Base-by-base conservation (phyloP, 2,888 invertebrate genomes). In the Rhagophthalmus giganteus region DNA sequence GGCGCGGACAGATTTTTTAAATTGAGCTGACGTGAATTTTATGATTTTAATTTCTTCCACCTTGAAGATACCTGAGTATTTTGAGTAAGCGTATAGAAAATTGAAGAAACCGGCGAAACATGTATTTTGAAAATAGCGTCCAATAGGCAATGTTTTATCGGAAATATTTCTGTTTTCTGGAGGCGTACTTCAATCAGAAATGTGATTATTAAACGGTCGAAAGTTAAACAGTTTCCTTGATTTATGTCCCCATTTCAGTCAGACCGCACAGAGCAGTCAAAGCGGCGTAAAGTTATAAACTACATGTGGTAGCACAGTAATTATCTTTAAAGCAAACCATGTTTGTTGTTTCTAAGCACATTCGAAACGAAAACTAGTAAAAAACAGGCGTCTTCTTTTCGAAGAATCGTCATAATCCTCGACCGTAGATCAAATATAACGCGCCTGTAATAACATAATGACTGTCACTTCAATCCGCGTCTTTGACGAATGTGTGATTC, bases 381-480 rank as follows among this genome's bases (percentile, higher is more conserved):
- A 68, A 66, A 65, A 37, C 49, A 39, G 28, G 48, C 44, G 50
- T 47, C 46, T 46, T 50, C 46, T 47, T 58, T 57, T 57, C 57
- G 51, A 52, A 60, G 61, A 62, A 61, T 55, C 56, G 55, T 58
- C 54, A 61, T 58, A 57, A 56, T 54, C 67, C 63, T 61, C 65
- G 60, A 65, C 62, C 63, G 64, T 70, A 70, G 64, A 71, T 72
- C 71, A 72, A 71, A 72, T 70, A 68, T 67, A 64, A 64, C 65
- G 65, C 70, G 73, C 71, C 73, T 73, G 73, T 65, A 72, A 72
- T 67, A 73, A 73, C 70, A 73, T 65, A 73, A 72, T 71, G 71
- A 71, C 67, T 73, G 73, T 72, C 72, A 71, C 71, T 70, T 71
- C 70, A 69, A 71, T 68, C 62, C 64, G 56, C 54, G 57, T 62